Evolutionary conservation across 2,113 vertebrate species (phyloP).

Genomic region (Epinephelus lanceolatus): DNA sequence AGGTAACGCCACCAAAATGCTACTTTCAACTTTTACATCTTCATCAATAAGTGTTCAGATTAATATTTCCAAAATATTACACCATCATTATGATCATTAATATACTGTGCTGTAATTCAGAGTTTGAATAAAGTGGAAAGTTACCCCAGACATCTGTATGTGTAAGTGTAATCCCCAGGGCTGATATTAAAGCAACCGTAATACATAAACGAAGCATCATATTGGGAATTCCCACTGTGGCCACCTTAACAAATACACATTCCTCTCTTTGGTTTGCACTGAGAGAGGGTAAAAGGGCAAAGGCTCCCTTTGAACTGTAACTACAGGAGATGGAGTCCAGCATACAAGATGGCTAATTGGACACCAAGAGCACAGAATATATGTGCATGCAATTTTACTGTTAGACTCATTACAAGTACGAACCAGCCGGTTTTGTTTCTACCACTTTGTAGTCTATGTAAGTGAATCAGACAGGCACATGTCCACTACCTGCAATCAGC

Average conservation of each 20-base stretch:
- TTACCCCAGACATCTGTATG: background rate
- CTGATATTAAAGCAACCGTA: slow-evolving; percentile 1
- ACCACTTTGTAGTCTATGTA: too few species aligned
- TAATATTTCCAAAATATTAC: background rate
- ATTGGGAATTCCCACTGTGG: slow-evolving; percentile 29
- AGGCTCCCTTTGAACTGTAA: slow-evolving; percentile 11
- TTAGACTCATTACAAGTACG: too few species aligned
- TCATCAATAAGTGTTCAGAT: background rate
- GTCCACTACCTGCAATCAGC: too few species aligned
- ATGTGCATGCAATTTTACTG: too few species aligned
- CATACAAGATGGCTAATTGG: slow-evolving; percentile 21
- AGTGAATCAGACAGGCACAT: too few species aligned
- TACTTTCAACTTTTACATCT: background rate
- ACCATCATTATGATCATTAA: background rate
- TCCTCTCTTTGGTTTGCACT: background rate
- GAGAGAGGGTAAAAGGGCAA: slow-evolving; percentile 10
- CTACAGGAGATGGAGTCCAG: slow-evolving; percentile 52
- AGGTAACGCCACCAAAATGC: background rate
- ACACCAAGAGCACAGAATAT: background rate
- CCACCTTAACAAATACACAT: slow-evolving; percentile 15
- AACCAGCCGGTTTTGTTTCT: too few species aligned
- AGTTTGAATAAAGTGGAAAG: background rate
- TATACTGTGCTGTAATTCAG: background rate
- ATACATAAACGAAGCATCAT: slow-evolving; percentile 18
- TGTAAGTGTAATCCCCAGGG: background rate